These are phyloP conservation scores for Drosophila baimaii DNA, from an alignment of 1,140 invertebrate species.

Conservation along the genomic window DNA sequence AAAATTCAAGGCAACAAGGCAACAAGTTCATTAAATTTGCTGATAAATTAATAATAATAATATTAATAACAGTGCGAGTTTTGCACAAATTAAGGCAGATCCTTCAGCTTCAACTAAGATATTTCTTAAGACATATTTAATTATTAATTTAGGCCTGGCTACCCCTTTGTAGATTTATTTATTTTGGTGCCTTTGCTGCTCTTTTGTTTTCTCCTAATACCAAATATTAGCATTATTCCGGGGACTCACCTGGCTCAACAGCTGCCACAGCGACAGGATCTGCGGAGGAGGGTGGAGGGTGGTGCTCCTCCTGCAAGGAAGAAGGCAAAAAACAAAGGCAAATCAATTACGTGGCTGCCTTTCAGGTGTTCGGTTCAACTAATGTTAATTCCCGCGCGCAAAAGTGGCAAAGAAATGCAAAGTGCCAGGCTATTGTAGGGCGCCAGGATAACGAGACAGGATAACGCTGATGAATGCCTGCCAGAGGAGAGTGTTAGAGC, in stretches of 20 bases:
- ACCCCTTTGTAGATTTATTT: too few relatives aligned
- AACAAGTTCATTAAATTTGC: not conserved
- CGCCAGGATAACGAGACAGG: constrained; percentile 67
- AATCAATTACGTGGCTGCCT: constrained; percentile 41
- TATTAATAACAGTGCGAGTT: not conserved
- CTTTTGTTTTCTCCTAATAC: not conserved
- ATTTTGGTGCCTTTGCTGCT: too few relatives aligned
- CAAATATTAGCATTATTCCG: not conserved
- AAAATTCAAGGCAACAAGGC: not conserved
- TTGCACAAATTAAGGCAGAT: not conserved
- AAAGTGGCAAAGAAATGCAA: constrained; percentile 48
- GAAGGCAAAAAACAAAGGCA: constrained; percentile 15
- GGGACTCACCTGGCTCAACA: not conserved
- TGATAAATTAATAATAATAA: too few relatives aligned
- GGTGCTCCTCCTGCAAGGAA: constrained; percentile 24
- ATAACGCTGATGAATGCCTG: constrained; percentile 74
- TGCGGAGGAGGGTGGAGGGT: not conserved
- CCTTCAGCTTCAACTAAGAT: too few relatives aligned
- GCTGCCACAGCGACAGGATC: too few relatives aligned
- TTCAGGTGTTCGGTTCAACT: constrained; percentile 33
- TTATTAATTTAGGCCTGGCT: too few relatives aligned
- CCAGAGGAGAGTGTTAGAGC: constrained; percentile 7
- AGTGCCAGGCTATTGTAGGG: constrained; percentile 53
- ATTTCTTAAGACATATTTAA: too few relatives aligned
- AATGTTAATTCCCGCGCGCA: constrained; percentile 39